Conservation (phyloP, 30 jellyfish, hydroid and myxozoan species). For the Sanderia malayensis region DNA sequence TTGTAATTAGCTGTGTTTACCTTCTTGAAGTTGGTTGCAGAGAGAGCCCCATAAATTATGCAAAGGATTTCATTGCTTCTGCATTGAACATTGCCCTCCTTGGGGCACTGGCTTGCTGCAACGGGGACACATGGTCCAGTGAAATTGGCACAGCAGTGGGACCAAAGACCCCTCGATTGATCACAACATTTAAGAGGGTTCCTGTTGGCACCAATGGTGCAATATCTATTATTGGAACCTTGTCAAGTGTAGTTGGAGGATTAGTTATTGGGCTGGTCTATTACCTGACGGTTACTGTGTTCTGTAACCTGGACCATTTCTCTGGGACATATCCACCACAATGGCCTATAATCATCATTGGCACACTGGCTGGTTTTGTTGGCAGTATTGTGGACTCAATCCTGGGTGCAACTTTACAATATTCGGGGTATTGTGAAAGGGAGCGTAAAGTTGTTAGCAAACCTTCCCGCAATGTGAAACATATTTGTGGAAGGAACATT, state of each 20-base stretch:
- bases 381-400: constrained; percentile 80
- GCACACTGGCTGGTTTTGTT: constrained; percentile 63
- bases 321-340: constrained; percentile 65
- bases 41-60: constrained; percentile 75
- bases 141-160: constrained; percentile 94
- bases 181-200: constrained; percentile 68
- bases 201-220: constrained; percentile 95
- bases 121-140: constrained; percentile 96
- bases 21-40: constrained; percentile 72
- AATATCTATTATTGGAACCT: constrained; percentile 58
- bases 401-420: constrained; percentile 86
- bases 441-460: constrained; percentile 61
- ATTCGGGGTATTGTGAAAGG: constrained; percentile 70
- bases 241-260: constrained; percentile 84
- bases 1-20: constrained; percentile 47
- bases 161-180: constrained; percentile 64
- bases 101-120: constrained; percentile 84
- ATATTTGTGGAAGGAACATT: constrained; percentile 43
- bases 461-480: constrained; percentile 51
- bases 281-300: neutral
- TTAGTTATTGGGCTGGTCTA: constrained; percentile 59
- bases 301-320: constrained; percentile 22
- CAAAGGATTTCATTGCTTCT: constrained; percentile 74
- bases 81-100: constrained; percentile 51
- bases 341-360: constrained; percentile 63